Base-by-base conservation (phyloP, 2,888 invertebrate species). In the Catonia carolina region DNA sequence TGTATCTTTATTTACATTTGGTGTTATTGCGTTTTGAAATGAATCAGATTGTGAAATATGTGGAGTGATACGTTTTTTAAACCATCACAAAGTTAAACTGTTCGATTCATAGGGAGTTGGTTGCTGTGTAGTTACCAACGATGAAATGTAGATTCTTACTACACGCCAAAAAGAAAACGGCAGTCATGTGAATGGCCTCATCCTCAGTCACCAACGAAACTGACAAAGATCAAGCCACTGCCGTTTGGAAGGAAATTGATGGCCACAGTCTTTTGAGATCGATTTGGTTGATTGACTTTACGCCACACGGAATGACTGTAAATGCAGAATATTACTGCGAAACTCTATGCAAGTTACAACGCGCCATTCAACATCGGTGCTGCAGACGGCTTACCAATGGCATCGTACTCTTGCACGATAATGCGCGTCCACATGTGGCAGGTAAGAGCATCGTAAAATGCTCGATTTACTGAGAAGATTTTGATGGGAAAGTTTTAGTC, bases 261-360 rank as follows among this genome's bases (percentile, higher is more conserved):
- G 37, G 37, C 37, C 37, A 37, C n/a, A 14, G 37, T 37, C 37
- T 37, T 37, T 10, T 37, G n/a, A 12, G 37, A 37, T 37, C 37
- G 15, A 10, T 37, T 37, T 37, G n/a, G 37, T 37, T 37, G 37
- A 6, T 37, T 10, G 15, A 37, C 12, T 37, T 37, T 10, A 37
- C 12, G 15, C 37, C 37, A 14, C 37, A 6, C 4, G 37, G 12
- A 37, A 37, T 12, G 15, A 37, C 37, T 37, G 12, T 37, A 15
- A 37, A 37, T 37, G 37, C 37, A 10, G 4, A 37, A n/a, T 5
- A 5, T 12, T 37, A 37, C 37, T 37, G 37, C 37, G 15, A 37
- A 37, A 37, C 37, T 37, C 37, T 37, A 37, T 12, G 12, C 12
- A 37, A 37, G 37, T 15, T 37, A 37, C 15, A 12, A 10, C 37